phyloP scores from a whole-genome alignment of 2,113 vertebrate genomes.

The Centrocercus urophasianus region DNA sequence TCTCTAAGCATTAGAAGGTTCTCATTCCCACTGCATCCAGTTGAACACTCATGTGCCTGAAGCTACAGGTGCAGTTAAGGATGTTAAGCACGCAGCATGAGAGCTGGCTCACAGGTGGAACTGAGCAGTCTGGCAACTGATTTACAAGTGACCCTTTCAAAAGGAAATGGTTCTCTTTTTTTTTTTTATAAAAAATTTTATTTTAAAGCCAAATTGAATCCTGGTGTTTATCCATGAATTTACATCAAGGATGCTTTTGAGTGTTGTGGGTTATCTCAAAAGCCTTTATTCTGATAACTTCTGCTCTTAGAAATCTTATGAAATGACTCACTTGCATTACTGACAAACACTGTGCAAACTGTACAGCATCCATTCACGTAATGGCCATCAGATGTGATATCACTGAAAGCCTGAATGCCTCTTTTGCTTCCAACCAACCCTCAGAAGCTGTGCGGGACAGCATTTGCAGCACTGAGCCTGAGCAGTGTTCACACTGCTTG shows the following conservation, averaged over 20 bases:
- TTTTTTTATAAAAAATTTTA: not conserved
- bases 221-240: accelerated
- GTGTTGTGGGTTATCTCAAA: accelerated
- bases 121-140: not conserved
- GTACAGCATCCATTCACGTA: not conserved
- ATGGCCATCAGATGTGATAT: not conserved
- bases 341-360: not conserved
- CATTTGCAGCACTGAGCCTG: accelerated
- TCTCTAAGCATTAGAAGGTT: not conserved
- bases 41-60: not conserved
- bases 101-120: not conserved
- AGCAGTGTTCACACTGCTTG: accelerated
- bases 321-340: not conserved
- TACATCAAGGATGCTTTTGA: not conserved
- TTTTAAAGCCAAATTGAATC: not conserved
- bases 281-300: not conserved
- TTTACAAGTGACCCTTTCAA: accelerated
- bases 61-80: not conserved
- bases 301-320: accelerated
- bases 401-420: not conserved
- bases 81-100: too few species aligned
- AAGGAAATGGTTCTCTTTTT: too few species aligned
- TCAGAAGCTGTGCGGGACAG: not conserved
- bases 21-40: not conserved
- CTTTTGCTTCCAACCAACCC: not conserved